Conservation (phyloP, 2,888 invertebrate species). For the Zaprionus lineosus region DNA sequence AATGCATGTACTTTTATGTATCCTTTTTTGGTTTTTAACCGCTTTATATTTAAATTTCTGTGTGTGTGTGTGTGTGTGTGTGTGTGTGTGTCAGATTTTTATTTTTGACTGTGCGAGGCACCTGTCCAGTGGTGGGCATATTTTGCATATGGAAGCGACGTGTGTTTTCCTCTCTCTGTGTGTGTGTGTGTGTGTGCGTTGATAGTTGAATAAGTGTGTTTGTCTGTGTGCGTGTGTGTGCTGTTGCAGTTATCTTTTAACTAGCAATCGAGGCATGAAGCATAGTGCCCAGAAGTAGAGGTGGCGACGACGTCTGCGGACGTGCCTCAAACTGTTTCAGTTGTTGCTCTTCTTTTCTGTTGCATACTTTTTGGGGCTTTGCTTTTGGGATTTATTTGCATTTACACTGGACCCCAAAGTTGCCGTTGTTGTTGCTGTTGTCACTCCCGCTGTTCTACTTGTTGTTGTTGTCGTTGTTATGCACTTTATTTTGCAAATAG, state of each 20-base stretch:
- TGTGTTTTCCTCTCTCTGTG: neutral
- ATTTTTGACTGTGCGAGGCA: constrained; percentile 4
- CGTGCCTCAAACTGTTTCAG: constrained; percentile 47
- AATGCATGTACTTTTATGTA: constrained; percentile 5
- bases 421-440: constrained; percentile 6
- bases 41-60: constrained; percentile 5
- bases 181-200: neutral
- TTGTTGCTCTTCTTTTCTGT: constrained; percentile 58
- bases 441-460: neutral
- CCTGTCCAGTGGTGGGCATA: constrained; percentile 54
- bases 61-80: constrained; percentile 8
- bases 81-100: constrained; percentile 11
- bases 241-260: constrained; percentile 60
- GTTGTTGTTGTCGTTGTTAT: constrained; percentile 19
- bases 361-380: constrained; percentile 55
- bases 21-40: neutral
- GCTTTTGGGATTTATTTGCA: constrained; percentile 73
- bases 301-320: constrained; percentile 37
- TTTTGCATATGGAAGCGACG: constrained; percentile 57
- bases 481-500: constrained; percentile 66
- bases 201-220: neutral
- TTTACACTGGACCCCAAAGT: constrained; percentile 44
- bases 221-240: constrained; percentile 17
- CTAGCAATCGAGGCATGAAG: constrained; percentile 63
- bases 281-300: too few species aligned